These are phyloP conservation scores for Cremastobaeus sp. DNA, from an alignment of 2,888 invertebrate genomes.

Conservation along the genomic window DNA sequence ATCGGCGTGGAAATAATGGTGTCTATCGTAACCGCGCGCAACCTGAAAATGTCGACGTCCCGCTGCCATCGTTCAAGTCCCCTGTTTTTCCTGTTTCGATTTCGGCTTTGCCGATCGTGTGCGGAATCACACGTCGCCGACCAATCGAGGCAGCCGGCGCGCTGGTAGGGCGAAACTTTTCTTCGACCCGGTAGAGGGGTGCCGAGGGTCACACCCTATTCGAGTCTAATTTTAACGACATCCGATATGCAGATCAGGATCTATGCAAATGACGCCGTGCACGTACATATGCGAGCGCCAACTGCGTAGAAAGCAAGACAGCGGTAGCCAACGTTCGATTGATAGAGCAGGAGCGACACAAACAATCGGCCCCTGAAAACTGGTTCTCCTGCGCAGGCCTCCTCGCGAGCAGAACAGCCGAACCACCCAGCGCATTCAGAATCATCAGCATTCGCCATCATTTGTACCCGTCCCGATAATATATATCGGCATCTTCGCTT, in stretches of 20 bases:
- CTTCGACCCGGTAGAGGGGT: constrained; percentile 52
- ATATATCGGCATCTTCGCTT: constrained; percentile 71
- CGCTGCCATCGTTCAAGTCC: constrained; percentile 48
- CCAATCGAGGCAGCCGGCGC: constrained; percentile 70
- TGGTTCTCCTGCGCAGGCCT: constrained; percentile 62
- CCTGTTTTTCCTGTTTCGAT: constrained; percentile 54
- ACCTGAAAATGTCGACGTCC: constrained; percentile 49
- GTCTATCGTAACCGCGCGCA: constrained; percentile 44
- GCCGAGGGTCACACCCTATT: constrained; percentile 63
- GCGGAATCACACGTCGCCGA: constrained; percentile 59
- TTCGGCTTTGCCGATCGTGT: constrained; percentile 59
- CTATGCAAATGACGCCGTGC: constrained; percentile 74
- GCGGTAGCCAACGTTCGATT: constrained; percentile 21
- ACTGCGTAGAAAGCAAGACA: constrained; percentile 42
- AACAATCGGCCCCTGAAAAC: constrained; percentile 65
- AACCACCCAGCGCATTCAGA: constrained; percentile 61
- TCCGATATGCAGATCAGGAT: constrained; percentile 77
- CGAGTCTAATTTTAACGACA: constrained; percentile 77
- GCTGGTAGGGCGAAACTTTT: no score
- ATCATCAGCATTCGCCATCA: constrained; percentile 59
- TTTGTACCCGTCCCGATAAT: constrained; percentile 69
- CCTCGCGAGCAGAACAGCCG: constrained; percentile 52
- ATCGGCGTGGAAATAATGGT: constrained; percentile 44
- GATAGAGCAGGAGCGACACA: constrained; percentile 43
- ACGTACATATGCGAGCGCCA: constrained; percentile 48